Evolutionary conservation across 2,888 invertebrate species (phyloP), one percentile per base, ranked within the genome.

Genomic region (Stenchaetothrips biformis): DNA sequence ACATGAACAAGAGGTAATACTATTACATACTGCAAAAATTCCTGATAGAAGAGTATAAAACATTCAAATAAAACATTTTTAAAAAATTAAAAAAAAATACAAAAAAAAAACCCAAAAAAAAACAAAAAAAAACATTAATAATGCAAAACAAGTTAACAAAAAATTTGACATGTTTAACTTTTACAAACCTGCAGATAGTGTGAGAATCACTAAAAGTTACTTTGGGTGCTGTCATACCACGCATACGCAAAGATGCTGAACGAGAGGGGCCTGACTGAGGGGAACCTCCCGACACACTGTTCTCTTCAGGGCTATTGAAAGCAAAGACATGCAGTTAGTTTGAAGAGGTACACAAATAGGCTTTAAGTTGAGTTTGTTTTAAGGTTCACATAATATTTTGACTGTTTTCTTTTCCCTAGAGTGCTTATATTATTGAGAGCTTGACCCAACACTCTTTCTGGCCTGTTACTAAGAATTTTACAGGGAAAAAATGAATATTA

Each of bases 191-290:
- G 85, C 88, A 88, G 85, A 90, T 89, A 80, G 88, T 88, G 82
- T 89, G 89, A n/a, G 90, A 88, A 83, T 91, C 90, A 83, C 90
- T 89, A 84, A 91, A 91, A 0, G 91, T 91, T 37, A 91, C 91
- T 83, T 90, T 87, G 74, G 90, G 90, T 77, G 89, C 90, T 79
- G 86, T 84, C 80, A 84, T 80, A 48, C 83, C 84, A 79, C 85
- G 82, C n/a, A 86, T 82, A 62, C 91, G 88, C 47, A 93, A 85
- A 0, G 92, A 93, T 77, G 93, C 92, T 62, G 93, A 92, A 77
- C 94, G 82, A 74, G 85, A 85, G 8, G 85, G 85, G 67, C 85
- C 85, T 77, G 85, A 84, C 77, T 83, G 89, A 0, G 94, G 92
- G 37, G 94, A 94, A 85, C 93, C 94, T 85, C 93, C 93, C 85